phyloP scores from a whole-genome alignment of 1,140 invertebrate species.

The Caenorhabditis elegans region DNA sequence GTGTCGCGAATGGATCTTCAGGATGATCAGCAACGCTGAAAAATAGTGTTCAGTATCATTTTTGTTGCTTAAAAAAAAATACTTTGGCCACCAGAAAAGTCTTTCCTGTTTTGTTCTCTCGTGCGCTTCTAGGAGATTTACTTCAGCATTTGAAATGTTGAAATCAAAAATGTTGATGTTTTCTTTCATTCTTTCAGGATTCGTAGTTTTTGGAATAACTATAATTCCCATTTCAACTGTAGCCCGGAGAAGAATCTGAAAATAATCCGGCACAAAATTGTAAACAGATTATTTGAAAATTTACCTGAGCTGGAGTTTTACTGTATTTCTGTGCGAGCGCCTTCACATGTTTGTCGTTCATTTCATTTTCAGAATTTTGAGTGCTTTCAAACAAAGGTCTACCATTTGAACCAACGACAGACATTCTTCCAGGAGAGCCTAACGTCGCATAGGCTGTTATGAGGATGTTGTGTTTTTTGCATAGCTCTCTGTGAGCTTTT shows the following conservation, averaged over 20 bases:
- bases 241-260: constrained; percentile 68
- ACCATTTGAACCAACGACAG: neutral
- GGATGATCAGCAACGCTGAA: constrained; percentile 5
- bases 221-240: constrained; percentile 64
- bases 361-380: neutral
- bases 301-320: neutral
- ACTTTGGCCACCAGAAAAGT: constrained; percentile 23
- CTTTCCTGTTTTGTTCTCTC: neutral
- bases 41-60: neutral
- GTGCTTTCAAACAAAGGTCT: neutral
- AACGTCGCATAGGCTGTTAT: constrained; percentile 65
- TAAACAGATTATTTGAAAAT: too few species aligned
- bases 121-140: neutral
- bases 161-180: constrained; percentile 69
- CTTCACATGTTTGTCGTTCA: constrained; percentile 27
- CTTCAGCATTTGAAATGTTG: constrained; percentile 2
- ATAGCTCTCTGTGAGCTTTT: constrained; percentile 57
- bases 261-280: neutral
- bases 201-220: constrained; percentile 67
- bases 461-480: constrained; percentile 54
- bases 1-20: neutral
- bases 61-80: neutral
- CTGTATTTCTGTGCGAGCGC: constrained; percentile 10
- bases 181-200: constrained; percentile 30
- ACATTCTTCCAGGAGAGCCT: constrained; percentile 59